Percentiles rank a stretch among this genome's conserved stretches.
Conservation (phyloP, 2,113 vertebrate species). For the Notiomystis cincta region DNA sequence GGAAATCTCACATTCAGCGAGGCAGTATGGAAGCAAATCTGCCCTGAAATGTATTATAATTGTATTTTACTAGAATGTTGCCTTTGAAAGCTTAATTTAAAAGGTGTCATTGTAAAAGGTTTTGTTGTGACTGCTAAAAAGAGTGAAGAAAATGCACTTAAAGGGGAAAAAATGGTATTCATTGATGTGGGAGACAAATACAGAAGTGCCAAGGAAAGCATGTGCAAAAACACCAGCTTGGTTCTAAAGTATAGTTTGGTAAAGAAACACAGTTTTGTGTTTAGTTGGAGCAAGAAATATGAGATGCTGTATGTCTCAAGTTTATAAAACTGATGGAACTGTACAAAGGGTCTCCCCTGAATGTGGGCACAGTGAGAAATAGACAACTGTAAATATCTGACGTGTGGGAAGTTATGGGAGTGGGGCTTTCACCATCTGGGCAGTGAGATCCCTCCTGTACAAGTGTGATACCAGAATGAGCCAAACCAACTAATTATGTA, state of each 20-base stretch:
- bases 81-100: background rate
- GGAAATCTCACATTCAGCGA: background rate
- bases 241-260: background rate
- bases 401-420: accelerated
- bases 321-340: background rate
- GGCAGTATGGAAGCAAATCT: background rate
- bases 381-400: background rate
- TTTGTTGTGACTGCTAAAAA: background rate
- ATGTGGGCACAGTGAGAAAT: background rate
- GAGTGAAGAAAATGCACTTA: background rate
- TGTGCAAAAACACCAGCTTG: background rate
- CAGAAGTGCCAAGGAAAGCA: background rate
- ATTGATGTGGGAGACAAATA: background rate
- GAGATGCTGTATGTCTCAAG: background rate
- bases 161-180: background rate
- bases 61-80: background rate
- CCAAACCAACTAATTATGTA: background rate
- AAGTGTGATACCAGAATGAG: background rate
- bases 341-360: background rate
- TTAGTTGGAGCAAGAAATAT: background rate
- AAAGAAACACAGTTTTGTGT: background rate
- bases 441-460: background rate
- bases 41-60: background rate
- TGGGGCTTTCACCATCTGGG: background rate
- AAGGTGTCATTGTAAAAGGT: background rate